These are phyloP conservation scores for Phoxinus phoxinus DNA, from an alignment of 2,113 vertebrate species.

Conservation along the genomic window DNA sequence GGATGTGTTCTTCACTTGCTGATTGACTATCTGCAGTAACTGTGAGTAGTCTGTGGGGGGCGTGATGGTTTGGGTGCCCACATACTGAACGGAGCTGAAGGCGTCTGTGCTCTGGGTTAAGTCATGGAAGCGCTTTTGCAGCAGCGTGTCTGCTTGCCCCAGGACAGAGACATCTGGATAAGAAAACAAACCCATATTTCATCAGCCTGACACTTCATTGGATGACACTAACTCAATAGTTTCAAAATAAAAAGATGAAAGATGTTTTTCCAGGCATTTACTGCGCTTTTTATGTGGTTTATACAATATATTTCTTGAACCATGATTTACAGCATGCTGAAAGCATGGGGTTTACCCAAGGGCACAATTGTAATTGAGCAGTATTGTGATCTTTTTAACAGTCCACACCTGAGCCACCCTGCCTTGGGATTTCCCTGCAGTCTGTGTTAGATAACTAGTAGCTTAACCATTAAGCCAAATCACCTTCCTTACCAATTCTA, in stretches of 20 bases:
- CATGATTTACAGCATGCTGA: not conserved
- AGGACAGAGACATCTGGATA: conserved; percentile 65
- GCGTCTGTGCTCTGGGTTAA: conserved; percentile 76
- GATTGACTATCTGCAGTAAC: conserved; percentile 70
- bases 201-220: not conserved
- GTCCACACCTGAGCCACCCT: conserved; percentile 8
- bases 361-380: not conserved
- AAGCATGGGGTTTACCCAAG: not conserved
- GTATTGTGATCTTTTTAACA: not conserved
- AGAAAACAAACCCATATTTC: not conserved
- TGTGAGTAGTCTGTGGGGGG: conserved; percentile 78
- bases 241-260: not conserved
- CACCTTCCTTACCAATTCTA: too few relatives aligned
- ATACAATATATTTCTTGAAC: not conserved
- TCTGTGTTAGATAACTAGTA: not conserved
- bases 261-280: not conserved
- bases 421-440: not conserved
- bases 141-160: conserved; percentile 69
- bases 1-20: conserved; percentile 77
- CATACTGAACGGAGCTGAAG: conserved; percentile 82
- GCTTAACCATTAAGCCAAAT: not conserved
- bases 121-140: conserved; percentile 82
- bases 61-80: conserved; percentile 78
- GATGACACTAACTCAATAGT: not conserved
- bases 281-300: not conserved